A percentile compares a stretch with the other conserved stretches of the same genome.
Evolutionary conservation across 92 coral and sea anemone genomes (phyloP).

Genomic region (Epizoanthus scotinus): DNA sequence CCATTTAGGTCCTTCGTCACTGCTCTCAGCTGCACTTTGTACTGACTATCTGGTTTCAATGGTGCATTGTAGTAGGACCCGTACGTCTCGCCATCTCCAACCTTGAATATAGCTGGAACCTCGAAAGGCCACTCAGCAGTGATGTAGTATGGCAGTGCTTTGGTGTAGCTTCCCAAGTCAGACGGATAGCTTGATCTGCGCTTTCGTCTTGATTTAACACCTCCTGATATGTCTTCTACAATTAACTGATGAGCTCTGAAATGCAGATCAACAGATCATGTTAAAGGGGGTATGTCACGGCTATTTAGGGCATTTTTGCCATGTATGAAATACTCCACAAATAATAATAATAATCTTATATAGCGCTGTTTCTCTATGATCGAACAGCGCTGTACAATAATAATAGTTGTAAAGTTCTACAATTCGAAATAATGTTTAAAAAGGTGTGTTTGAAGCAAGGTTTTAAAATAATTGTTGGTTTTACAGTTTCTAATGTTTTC

Average conservation of each 20-base stretch:
- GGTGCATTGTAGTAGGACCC: slow-evolving; percentile 64
- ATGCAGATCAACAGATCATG: not conserved
- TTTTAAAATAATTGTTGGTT: too few species aligned
- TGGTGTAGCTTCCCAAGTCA: slow-evolving; percentile 3
- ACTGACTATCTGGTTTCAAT: slow-evolving; percentile 67
- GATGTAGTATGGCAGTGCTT: slow-evolving; percentile 63
- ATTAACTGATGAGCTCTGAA: slow-evolving; percentile 76
- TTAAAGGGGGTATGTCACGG: too few species aligned
- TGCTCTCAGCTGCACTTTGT: slow-evolving; percentile 77
- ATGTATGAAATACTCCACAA: too few species aligned
- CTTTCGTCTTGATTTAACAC: not conserved
- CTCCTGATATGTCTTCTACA: slow-evolving; percentile 45
- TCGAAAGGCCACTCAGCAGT: slow-evolving; percentile 68
- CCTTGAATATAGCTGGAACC: slow-evolving; percentile 51
- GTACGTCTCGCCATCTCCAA: slow-evolving; percentile 77
- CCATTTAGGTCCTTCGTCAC: slow-evolving; percentile 57
- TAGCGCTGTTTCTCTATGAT: too few species aligned
- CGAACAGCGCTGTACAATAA: too few species aligned
- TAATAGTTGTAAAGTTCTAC: too few species aligned
- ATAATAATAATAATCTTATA: too few species aligned
- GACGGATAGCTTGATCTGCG: not conserved
- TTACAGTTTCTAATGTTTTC: too few species aligned
- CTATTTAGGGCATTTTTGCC: too few species aligned
- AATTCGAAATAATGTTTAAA: too few species aligned
- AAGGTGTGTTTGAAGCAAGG: too few species aligned